Base-by-base conservation (phyloP, 2,888 invertebrate species). In the Camponotus fellah region DNA sequence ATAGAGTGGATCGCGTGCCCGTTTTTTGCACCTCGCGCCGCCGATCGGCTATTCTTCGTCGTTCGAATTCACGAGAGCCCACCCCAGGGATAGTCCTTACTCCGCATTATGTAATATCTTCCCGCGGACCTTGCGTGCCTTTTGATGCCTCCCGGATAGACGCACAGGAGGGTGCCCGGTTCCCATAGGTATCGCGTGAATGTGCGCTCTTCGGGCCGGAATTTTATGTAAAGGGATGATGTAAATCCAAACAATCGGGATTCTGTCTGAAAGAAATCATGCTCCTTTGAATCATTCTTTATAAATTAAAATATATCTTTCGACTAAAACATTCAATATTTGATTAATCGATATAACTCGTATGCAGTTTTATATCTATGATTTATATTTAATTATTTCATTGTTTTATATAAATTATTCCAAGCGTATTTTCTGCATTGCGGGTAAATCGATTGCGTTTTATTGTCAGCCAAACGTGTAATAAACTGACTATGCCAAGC, bases 1-100 rank as follows among this genome's bases (percentile, higher is more conserved):
- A 83, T 83, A 88, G 86, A 89, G 86, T 89, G 74, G 88, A 90
- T 90, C 91, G 84, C 90, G 92, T 90, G 91, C 85, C 86, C 58
- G 68, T 75, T 72, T 56, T 84, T 69, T 37, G 62, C 69, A 56
- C 17, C 65, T 58, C 81, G 81, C 32, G 77, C 60, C 49, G 46
- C 65, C 65, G 77, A 82, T 80, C 79, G 64, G 9, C 76, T 46
- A 84, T 87, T 90, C 83, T 90, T 83, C 60, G 68, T 79, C 82
- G 40, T 85, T 83, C 84, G 71, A 82, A 76, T 77, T 82, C 80
- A 77, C 77, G 43, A 66, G 26, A 60, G 32, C 14, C 74, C 64
- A 71, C 69, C 80, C 74, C 62, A 46, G 56, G 34, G 12, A 65
- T 62, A 64, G 46, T 60, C 64, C 85, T 86, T 66, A 49, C 65